Percentiles rank a stretch among this genome's conserved stretches.
Evolutionary conservation across 2,888 invertebrate genomes (phyloP).

Genomic region (Drosophila fungiperda): DNA sequence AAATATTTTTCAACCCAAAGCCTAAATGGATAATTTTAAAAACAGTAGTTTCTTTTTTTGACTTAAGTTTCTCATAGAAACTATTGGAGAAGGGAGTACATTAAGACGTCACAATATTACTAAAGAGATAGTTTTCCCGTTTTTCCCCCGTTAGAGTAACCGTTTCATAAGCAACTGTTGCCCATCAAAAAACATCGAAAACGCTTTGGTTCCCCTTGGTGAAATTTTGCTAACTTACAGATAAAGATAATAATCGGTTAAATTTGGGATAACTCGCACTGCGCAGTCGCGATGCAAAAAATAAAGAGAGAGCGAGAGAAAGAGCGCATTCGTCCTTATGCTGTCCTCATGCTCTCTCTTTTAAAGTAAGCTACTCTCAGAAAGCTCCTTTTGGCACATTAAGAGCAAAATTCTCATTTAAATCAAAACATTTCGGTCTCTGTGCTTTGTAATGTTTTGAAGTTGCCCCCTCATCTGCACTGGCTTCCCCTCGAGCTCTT

Average conservation of each 20-base stretch:
- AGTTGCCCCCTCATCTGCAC: slow-evolving; percentile 1
- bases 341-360: background rate
- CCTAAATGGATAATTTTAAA: too few relatives aligned
- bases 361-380: background rate
- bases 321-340: background rate
- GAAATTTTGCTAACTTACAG: background rate
- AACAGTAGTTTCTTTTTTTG: too few relatives aligned
- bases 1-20: background rate
- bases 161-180: background rate
- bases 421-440: slow-evolving; percentile 63
- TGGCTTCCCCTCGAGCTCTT: background rate
- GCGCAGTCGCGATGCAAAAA: slow-evolving; percentile 44
- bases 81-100: background rate
- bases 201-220: background rate
- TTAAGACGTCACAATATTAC: background rate
- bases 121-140: background rate
- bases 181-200: slow-evolving; percentile 16
- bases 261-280: slow-evolving; percentile 47
- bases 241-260: slow-evolving; percentile 60
- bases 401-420: slow-evolving; percentile 29
- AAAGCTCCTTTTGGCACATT: slow-evolving; percentile 14
- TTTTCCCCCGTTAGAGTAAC: background rate
- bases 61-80: too few relatives aligned
- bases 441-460: slow-evolving; percentile 41
- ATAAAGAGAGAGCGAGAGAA: background rate